Percentiles rank a stretch among this genome's conserved stretches.
Evolutionary conservation across 2,113 vertebrate genomes (phyloP).

Genomic region (Ptilonorhynchus violaceus): DNA sequence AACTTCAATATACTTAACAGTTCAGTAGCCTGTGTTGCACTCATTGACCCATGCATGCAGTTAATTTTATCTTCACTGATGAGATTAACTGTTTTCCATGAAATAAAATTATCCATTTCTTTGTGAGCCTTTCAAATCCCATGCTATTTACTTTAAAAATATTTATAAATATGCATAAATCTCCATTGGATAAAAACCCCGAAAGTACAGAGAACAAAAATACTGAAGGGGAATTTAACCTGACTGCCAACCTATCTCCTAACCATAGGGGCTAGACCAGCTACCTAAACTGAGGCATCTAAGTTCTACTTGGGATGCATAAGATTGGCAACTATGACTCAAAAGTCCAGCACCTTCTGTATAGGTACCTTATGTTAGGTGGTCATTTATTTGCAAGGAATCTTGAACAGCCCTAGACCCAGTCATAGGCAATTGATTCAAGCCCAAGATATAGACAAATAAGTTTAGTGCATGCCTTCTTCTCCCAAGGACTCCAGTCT

Average conservation of each 20-base stretch:
- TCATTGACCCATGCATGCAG: background rate
- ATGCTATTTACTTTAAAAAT: background rate
- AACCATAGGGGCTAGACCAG: background rate
- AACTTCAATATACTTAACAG: background rate
- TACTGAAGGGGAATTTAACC: background rate
- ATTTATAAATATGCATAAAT: background rate
- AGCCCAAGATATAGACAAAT: background rate
- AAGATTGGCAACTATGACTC: background rate
- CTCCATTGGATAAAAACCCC: background rate
- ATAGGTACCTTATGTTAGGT: background rate
- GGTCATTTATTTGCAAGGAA: background rate
- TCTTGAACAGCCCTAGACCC: background rate
- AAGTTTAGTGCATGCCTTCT: too few species aligned
- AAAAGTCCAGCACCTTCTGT: background rate
- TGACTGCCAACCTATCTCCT: background rate
- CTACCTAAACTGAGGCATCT: background rate
- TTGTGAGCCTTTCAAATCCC: background rate
- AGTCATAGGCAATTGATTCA: background rate
- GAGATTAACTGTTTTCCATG: background rate
- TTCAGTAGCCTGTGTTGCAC: background rate
- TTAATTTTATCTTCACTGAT: background rate
- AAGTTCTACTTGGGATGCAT: background rate
- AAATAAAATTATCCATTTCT: background rate
- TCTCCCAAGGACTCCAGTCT: background rate
- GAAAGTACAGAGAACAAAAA: background rate